Percentiles rank a stretch among this genome's conserved stretches.
These are phyloP conservation scores for Ptychochromis oligacanthus DNA, from an alignment of 2,113 vertebrate genomes.

Conservation along the genomic window DNA sequence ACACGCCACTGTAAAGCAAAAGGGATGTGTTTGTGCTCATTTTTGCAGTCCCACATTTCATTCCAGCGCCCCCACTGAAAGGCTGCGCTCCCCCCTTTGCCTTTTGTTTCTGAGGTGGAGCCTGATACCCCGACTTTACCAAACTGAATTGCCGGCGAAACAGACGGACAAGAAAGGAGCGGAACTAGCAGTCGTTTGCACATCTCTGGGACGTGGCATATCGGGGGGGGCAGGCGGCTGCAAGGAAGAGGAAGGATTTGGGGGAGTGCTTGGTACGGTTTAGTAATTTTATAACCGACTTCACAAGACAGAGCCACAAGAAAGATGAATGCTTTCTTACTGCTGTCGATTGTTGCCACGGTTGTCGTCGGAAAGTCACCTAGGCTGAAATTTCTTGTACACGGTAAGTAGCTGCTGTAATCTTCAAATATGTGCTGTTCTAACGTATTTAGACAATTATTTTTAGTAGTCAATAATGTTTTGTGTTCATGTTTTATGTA, in stretches of 20 bases:
- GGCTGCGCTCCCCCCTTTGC: constrained; percentile 23
- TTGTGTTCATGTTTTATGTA: background rate
- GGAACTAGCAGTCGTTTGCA: constrained; percentile 43
- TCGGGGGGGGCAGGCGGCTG: constrained; percentile 8
- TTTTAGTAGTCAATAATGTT: background rate
- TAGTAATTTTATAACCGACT: background rate
- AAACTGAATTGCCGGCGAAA: constrained; percentile 41
- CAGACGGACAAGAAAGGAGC: constrained; percentile 46
- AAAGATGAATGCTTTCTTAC: constrained; percentile 72
- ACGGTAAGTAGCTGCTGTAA: constrained; percentile 72
- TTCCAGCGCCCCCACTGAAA: background rate
- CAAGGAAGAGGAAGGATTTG: constrained; percentile 16
- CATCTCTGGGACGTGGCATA: constrained; percentile 45
- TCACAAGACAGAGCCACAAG: background rate
- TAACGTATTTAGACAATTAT: background rate
- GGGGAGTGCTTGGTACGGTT: background rate
- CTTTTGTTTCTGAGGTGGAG: constrained; percentile 76
- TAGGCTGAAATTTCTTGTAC: constrained; percentile 81
- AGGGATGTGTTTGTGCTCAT: background rate
- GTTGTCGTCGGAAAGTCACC: constrained; percentile 74
- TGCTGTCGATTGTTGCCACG: constrained; percentile 69
- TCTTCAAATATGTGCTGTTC: background rate
- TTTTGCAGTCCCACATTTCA: constrained; percentile 5
- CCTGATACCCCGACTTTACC: constrained; percentile 65
- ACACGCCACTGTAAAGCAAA: background rate